phyloP scores from a whole-genome alignment of 2,888 invertebrate genomes.

The Lottia scabra region DNA sequence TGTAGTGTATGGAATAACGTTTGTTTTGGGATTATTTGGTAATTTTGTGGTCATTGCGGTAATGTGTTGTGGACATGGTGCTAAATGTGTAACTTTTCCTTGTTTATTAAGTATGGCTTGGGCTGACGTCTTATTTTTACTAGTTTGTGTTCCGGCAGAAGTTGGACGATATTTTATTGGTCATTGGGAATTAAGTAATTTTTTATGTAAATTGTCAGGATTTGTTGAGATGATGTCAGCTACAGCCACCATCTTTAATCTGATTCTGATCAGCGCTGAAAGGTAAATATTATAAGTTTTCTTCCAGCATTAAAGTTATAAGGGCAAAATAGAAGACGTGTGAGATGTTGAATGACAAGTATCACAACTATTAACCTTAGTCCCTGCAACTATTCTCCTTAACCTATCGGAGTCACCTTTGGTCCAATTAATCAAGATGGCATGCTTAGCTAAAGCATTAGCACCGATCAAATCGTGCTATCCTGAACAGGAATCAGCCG shows the following conservation, averaged over 20 bases:
- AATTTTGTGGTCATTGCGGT: constrained; percentile 71
- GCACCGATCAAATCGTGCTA: too few species aligned
- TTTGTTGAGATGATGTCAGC: constrained; percentile 71
- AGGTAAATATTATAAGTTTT: constrained; percentile 71
- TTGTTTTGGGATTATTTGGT: constrained; percentile 70
- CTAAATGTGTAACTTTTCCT: constrained; percentile 63
- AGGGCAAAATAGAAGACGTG: too few species aligned
- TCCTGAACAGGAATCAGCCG: too few species aligned
- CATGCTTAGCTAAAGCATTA: too few species aligned
- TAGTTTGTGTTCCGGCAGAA: constrained; percentile 71
- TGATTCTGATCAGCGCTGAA: constrained; percentile 72
- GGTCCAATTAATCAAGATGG: too few species aligned
- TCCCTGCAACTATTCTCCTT: too few species aligned
- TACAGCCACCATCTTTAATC: constrained; percentile 71
- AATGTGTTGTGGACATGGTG: constrained; percentile 67
- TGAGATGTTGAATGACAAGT: too few species aligned
- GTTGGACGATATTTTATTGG: constrained; percentile 68
- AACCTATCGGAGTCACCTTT: too few species aligned
- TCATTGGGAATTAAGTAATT: constrained; percentile 69
- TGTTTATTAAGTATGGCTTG: constrained; percentile 66
- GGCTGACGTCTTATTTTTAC: constrained; percentile 71
- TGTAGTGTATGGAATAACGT: constrained; percentile 47
- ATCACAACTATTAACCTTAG: too few species aligned
- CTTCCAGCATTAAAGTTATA: too few species aligned
- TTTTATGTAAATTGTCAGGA: constrained; percentile 71